Evolutionary conservation across 2,113 vertebrate genomes (phyloP).

Genomic region (Python bivittatus): DNA sequence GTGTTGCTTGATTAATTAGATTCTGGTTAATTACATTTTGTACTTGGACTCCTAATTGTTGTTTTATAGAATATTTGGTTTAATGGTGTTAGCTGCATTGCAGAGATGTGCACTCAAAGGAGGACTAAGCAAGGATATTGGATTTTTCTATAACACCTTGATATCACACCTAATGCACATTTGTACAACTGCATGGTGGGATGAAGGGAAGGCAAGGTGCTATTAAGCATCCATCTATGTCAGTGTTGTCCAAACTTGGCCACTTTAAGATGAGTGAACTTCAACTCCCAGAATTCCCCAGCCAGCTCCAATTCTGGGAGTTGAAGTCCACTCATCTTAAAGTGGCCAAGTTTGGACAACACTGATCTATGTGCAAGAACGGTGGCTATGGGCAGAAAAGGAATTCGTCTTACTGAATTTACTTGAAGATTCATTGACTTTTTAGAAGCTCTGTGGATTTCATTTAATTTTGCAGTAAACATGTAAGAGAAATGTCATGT

Average conservation of each 20-base stretch:
- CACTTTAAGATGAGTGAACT: too few relatives aligned
- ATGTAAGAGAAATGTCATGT: constrained; percentile 41
- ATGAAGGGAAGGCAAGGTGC: not conserved
- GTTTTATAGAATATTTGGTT: not conserved
- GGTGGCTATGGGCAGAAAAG: not conserved
- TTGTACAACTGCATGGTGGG: not conserved
- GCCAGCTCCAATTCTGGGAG: too few relatives aligned
- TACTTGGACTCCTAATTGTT: not conserved
- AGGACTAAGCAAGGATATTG: not conserved
- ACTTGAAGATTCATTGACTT: constrained; percentile 46
- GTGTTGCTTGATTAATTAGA: not conserved
- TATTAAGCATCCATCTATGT: not conserved
- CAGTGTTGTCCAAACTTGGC: too few relatives aligned
- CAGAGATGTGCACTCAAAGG: not conserved
- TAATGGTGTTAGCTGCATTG: not conserved
- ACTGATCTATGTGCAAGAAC: not conserved
- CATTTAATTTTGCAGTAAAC: constrained; percentile 38
- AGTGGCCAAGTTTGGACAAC: too few relatives aligned
- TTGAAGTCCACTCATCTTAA: too few relatives aligned
- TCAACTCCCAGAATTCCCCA: too few relatives aligned
- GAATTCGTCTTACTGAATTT: constrained; percentile 43
- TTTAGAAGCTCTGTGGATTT: constrained; percentile 50
- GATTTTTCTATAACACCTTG: not conserved
- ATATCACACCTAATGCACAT: not conserved
- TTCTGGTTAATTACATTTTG: not conserved